A percentile compares a stretch with the other conserved stretches of the same genome.
These are phyloP conservation scores for Cataglyphis cursor DNA, from an alignment of 2,888 invertebrate species.

Conservation along the genomic window DNA sequence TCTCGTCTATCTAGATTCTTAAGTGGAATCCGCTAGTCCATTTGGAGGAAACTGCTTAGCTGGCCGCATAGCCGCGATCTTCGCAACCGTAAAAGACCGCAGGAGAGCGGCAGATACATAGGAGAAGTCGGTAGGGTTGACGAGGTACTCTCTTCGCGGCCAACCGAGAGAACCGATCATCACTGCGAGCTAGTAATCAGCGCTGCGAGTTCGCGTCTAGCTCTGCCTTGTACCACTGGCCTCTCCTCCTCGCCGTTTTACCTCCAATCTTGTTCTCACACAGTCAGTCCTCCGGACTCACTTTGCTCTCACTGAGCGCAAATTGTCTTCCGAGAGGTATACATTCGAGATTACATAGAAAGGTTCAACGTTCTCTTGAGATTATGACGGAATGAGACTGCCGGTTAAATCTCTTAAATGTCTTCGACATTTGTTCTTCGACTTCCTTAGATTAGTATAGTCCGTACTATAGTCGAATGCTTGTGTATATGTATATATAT, in stretches of 20 bases:
- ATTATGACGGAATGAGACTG: constrained; percentile 65
- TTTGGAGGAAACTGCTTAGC: constrained; percentile 24
- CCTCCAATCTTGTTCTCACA: constrained; percentile 46
- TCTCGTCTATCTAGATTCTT: not conserved
- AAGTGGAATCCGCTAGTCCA: constrained; percentile 26
- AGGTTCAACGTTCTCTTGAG: constrained; percentile 75
- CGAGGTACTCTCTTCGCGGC: constrained; percentile 63
- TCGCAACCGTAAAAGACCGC: constrained; percentile 70
- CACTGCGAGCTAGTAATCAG: constrained; percentile 78
- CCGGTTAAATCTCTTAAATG: constrained; percentile 57
- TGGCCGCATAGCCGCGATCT: constrained; percentile 20
- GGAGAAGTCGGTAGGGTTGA: constrained; percentile 67
- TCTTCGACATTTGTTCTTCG: constrained; percentile 61
- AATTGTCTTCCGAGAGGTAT: constrained; percentile 81
- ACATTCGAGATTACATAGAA: constrained; percentile 77
- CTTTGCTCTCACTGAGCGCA: constrained; percentile 74
- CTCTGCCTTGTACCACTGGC: constrained; percentile 34
- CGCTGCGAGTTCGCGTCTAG: constrained; percentile 71
- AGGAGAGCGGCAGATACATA: constrained; percentile 43
- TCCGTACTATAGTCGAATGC: not conserved
- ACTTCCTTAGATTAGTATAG: not conserved
- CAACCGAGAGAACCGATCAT: constrained; percentile 76
- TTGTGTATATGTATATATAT: not conserved
- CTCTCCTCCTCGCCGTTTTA: constrained; percentile 39
- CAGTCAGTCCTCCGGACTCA: constrained; percentile 59